These are phyloP conservation scores for Psettodes erumei DNA, from an alignment of 2,113 vertebrate species.

Conservation along the genomic window DNA sequence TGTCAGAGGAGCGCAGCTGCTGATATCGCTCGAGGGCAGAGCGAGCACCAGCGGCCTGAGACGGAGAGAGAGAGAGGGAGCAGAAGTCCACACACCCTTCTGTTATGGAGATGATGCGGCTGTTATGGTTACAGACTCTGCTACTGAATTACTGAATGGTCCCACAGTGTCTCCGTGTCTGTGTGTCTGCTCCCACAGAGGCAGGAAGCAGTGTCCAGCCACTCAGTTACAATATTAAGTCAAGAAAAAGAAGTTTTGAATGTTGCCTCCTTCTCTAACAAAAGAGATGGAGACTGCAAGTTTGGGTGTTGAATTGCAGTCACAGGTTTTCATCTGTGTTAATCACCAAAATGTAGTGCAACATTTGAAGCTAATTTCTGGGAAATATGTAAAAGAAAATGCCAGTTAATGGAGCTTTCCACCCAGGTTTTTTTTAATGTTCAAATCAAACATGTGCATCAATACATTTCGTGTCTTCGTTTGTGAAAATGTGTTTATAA, in stretches of 20 bases:
- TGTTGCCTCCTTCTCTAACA: background rate
- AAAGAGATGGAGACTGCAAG: background rate
- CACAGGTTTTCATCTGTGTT: background rate
- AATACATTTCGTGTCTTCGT: too few species aligned
- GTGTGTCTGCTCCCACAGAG: background rate
- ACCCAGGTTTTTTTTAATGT: too few species aligned
- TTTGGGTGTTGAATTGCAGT: too few species aligned
- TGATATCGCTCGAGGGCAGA: slow-evolving; percentile 42
- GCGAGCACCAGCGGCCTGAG: slow-evolving; percentile 18
- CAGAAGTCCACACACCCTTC: slow-evolving; percentile 48
- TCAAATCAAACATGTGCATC: too few species aligned
- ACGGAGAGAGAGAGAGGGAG: slow-evolving; percentile 1
- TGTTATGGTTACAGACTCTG: slow-evolving; percentile 67
- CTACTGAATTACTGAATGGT: slow-evolving; percentile 38
- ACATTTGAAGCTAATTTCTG: too few species aligned
- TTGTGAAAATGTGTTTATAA: too few species aligned
- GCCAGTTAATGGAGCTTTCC: too few species aligned
- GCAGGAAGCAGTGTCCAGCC: background rate
- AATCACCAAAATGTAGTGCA: too few species aligned
- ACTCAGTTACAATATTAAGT: background rate
- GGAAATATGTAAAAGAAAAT: too few species aligned
- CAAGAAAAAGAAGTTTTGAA: background rate
- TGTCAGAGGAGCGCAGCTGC: slow-evolving; percentile 52
- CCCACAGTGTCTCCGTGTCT: slow-evolving; percentile 22
- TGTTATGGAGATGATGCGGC: slow-evolving; percentile 68